Base-by-base conservation (phyloP, 2,113 vertebrate genomes). In the Anhinga anhinga region DNA sequence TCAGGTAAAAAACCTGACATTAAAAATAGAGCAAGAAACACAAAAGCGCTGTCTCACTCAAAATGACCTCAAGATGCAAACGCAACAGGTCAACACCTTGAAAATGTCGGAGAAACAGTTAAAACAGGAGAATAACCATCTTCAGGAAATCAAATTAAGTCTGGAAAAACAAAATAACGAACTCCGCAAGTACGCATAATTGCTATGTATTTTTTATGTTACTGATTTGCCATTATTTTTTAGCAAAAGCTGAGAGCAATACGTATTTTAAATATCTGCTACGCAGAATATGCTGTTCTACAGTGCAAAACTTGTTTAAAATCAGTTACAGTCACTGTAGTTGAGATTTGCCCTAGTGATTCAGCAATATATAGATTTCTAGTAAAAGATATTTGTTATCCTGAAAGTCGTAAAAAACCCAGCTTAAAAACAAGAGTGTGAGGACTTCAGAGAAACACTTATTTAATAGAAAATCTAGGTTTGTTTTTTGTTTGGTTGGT, bases 11-110 rank as follows among this genome's bases (percentile, higher is more conserved):
- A 99, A 99, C 95, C 96, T 99, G 92, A 98, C 98, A 7, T 97
- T 99, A 97, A 99, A 99, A 98, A 99, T 99, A 67, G 99, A 99
- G 90, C 99, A 99, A 97, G 99, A 99, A 98, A 99, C 98, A 52
- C 99, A 99, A 96, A 99, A 99, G 93, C 99, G 99, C 38, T 99
- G 93, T 97, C 98, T 99, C 95, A 99, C 99, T 42, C 99, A 99
- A 95, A 99, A 99, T 63, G 99, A 99, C 97, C 97, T 99, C 93
- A 99, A 99, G 98, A 98, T 99, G 95, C 99, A 99, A 98, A 99
- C 98, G 4, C 99, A 99, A 96, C 99, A 99, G 97, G 99, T 99
- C 82, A 99, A 98, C 86, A 96, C 98, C 26, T 95, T 99, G 96
- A 98, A 98, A 95, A 99, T 99, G 97, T 99, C 99, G 0, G 99